These are phyloP conservation scores for Sceloporus tristichus DNA, from an alignment of 2,113 vertebrate species.

Conservation along the genomic window DNA sequence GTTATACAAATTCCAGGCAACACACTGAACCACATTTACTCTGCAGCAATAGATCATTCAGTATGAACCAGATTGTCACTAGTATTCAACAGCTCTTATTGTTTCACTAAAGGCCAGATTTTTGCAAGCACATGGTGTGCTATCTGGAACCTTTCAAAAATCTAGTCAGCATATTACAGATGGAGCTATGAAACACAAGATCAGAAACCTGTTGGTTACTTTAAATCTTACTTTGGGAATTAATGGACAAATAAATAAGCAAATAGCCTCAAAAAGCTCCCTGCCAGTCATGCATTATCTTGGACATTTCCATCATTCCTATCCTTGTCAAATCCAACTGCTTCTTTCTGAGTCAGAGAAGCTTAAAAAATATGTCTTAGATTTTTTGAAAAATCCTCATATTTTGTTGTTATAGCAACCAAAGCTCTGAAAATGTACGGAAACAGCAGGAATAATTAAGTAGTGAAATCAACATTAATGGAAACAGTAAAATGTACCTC, in stretches of 20 bases:
- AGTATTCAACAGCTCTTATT: neutral
- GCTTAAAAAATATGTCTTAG: conserved; percentile 28
- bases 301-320: neutral
- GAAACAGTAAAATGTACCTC: conserved; percentile 41
- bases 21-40: neutral
- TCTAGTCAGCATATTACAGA: conserved; percentile 11
- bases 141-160: conserved; percentile 3
- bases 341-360: conserved; percentile 38
- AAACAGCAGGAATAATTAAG: conserved; percentile 67
- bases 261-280: neutral
- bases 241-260: neutral
- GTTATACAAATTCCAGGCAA: neutral
- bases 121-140: neutral
- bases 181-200: neutral
- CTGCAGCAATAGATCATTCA: conserved; percentile 6
- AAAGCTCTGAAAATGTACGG: conserved; percentile 55
- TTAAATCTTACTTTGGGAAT: neutral
- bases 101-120: conserved; percentile 28
- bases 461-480: conserved; percentile 56
- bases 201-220: conserved; percentile 13
- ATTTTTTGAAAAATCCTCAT: conserved; percentile 43
- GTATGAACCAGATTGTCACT: conserved; percentile 2
- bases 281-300: conserved; percentile 12
- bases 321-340: conserved; percentile 16
- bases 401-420: conserved; percentile 63